Conservation (phyloP, 35 echinoderm and acorn worm genomes). For the Apostichopus californicus region DNA sequence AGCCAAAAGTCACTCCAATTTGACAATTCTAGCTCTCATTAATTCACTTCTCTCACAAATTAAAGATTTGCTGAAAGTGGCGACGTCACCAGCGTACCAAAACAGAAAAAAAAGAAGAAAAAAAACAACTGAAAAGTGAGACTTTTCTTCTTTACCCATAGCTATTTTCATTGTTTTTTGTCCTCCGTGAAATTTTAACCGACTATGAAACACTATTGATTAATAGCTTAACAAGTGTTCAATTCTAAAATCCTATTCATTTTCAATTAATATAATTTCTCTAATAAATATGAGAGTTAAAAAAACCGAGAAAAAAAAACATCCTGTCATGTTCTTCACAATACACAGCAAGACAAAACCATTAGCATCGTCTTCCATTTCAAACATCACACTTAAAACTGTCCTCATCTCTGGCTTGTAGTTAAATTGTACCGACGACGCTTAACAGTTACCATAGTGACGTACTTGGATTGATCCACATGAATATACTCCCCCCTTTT, state of each 20-base stretch:
- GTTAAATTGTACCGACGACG: background rate
- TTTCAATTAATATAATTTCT: background rate
- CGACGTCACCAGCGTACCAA: background rate
- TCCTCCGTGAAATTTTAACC: too few relatives aligned
- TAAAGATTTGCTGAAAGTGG: background rate
- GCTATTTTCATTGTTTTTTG: too few relatives aligned
- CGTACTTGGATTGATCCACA: too few relatives aligned
- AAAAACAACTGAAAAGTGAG: too few relatives aligned
- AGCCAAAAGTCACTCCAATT: background rate
- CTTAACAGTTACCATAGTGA: too few relatives aligned
- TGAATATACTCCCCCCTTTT: too few relatives aligned
- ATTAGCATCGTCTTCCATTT: slow-evolving; percentile 4
- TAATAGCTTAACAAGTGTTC: background rate
- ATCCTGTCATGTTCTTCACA: background rate
- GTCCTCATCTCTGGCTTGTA: background rate
- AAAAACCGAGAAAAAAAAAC: background rate
- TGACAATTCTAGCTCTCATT: background rate
- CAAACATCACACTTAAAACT: background rate
- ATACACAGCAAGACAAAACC: background rate
- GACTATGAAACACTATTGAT: background rate
- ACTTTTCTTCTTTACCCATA: too few relatives aligned
- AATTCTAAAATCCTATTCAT: background rate
- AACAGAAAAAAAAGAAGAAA: too few relatives aligned
- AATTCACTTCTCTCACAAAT: background rate
- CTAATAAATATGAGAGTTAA: background rate